Base-by-base conservation (phyloP, 1,140 invertebrate genomes). In the Penaeus vannamei region DNA sequence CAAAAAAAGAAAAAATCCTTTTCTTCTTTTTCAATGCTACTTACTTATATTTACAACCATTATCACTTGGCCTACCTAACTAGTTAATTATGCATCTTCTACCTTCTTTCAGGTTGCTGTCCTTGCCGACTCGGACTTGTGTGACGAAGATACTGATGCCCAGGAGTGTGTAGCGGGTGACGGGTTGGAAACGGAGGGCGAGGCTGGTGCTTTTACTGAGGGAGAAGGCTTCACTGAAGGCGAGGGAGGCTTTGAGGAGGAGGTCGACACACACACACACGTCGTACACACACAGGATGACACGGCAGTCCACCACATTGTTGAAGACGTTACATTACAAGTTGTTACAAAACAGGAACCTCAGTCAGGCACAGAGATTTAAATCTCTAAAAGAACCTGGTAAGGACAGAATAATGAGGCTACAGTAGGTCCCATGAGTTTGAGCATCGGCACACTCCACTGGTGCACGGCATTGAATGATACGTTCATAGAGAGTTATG, bases 101-200 rank as follows among this genome's bases (percentile, higher is more conserved):
- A 23, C 26, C 26, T 14, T 32, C 42, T 66, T 79, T 19, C 69
- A 91, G 91, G 91, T 90, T 84, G 91, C 88, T 14, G 91, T 91
- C 8, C 61, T 91, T 83, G 91, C 88, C 32, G 91, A 91, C 62
- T 91, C 91, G 0, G 91, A 91, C 32, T 60, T 91, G 22, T 87
- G 91, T 36, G 91, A 91, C 66, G 91, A 91, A 61, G 91, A 91
- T 69, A 91, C 91, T 8, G 91, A 91, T 60, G 85, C 86, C 17
- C 88, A 89, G 32, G 87, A 89, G 36, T 89, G 87, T 66, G 87
- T 84, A 5, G 66, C 29, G 3, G 82, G 66, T 12, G 87, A 87
- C 19, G 87, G 87, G 8, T n/a, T 91, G 29, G 91, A 91, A 64
- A 91, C 91, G 23, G 91, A 91, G 76, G 91, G 91, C 23, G 90